A percentile compares a stretch with the other conserved stretches of the same genome.
These are phyloP conservation scores for Scortum barcoo DNA, from an alignment of 2,113 vertebrate genomes.

Conservation along the genomic window DNA sequence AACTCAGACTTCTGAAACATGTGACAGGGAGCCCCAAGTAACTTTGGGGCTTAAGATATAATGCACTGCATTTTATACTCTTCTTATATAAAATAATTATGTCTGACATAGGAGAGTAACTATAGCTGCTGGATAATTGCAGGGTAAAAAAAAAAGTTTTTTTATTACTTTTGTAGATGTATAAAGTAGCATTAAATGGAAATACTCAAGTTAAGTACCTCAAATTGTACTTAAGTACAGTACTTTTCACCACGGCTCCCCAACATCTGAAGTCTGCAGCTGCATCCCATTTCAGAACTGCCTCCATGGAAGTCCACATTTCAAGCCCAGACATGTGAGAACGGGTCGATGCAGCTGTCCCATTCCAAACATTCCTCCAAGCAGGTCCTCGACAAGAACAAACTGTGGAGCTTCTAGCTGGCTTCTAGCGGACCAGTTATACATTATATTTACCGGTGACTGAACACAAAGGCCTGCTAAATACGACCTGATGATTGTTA, in stretches of 20 bases:
- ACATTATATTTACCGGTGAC: neutral
- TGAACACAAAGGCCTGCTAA: conserved; percentile 4
- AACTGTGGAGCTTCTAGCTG: neutral
- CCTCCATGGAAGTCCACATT: conserved; percentile 24
- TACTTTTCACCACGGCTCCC: neutral
- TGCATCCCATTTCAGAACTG: conserved; percentile 50
- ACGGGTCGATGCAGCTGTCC: conserved; percentile 56
- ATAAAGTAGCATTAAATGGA: neutral
- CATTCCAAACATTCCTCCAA: conserved; percentile 76
- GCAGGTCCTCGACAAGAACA: neutral
- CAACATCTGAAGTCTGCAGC: conserved; percentile 17
- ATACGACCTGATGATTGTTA: neutral
- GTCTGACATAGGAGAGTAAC: neutral
- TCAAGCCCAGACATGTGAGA: conserved; percentile 62
- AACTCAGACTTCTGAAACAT: neutral
- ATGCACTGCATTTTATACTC: neutral
- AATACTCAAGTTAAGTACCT: neutral
- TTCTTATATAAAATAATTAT: neutral
- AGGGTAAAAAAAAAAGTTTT: neutral
- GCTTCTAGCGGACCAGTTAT: neutral
- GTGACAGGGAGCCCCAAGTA: neutral
- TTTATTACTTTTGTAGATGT: too few relatives aligned
- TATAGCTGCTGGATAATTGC: neutral
- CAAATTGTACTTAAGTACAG: neutral
- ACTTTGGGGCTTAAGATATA: neutral